These are phyloP conservation scores for Lophochroa leadbeateri DNA, from an alignment of 2,113 vertebrate species.

Conservation along the genomic window DNA sequence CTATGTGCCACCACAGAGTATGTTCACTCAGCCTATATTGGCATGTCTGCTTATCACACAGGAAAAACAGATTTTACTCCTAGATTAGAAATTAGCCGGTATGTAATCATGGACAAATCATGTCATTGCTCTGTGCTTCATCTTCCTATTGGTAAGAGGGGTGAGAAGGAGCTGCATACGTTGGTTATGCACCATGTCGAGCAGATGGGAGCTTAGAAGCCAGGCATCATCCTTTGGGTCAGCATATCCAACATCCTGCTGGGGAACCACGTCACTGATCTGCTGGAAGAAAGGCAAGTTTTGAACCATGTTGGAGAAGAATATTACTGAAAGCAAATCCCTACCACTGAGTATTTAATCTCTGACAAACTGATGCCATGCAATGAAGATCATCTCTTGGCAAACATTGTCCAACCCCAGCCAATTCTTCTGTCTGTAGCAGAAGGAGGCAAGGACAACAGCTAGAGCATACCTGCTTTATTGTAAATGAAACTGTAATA, in stretches of 20 bases:
- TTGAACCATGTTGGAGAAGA: background rate
- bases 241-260: background rate
- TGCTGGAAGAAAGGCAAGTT: background rate
- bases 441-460: background rate
- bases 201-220: conserved; percentile 28
- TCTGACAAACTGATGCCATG: background rate
- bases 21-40: background rate
- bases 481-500: background rate
- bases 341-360: background rate
- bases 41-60: background rate
- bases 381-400: background rate
- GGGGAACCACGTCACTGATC: conserved; percentile 12
- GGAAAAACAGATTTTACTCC: background rate
- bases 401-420: background rate
- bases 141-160: background rate
- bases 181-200: background rate
- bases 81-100: background rate
- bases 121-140: background rate
- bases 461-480: background rate
- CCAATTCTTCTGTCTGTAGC: background rate
- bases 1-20: background rate
- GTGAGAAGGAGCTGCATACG: background rate
- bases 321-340: background rate
- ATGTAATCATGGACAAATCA: background rate
- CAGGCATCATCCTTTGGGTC: background rate